Evolutionary conservation across 2,888 invertebrate genomes (phyloP), one percentile per base, ranked within the genome.

Genomic region (Capitulum mitella): DNA sequence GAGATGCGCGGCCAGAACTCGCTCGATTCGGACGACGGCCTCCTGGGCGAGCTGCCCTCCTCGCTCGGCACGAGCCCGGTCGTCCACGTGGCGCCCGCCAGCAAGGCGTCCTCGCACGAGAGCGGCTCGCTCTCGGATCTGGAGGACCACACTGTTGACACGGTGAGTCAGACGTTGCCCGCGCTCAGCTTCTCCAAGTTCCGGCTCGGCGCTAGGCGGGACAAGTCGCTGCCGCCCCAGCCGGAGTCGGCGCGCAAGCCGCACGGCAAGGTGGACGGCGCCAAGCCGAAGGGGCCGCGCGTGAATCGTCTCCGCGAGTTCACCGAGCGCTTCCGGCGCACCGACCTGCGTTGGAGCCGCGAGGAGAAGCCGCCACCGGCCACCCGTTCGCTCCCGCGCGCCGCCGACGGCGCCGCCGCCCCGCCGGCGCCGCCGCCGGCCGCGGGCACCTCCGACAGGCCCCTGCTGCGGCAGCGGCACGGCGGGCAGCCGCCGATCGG

Each of bases 41-140:
- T 26, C 22, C 16, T 16, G 10, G 70, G 26, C 3, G 40, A 40
- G 8, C 19, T 10, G 22, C 19, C 37, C 26, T 16, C 29, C 26
- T 37, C 70, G 40, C 70, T 58, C 37, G 40, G 37, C 37, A 26
- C 22, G 37, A 37, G 40, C 26, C 58, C 58, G 3, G 37, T 6
- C 37, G 26, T 19, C 22, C 70, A 26, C 10, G 10, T 70, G 26
- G 37, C 70, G 1, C 70, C 70, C 0, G 70, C 70, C 22, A 40
- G 70, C 26, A 37, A 37, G 26, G 70, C 70, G 8, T 37, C 70
- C 26, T 70, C 70, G 2, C 70, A 70, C 40, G 70, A 70, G 70
- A 70, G 70, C 16, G 70, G 70, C 40, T 70, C 40, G 8, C 70
- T 70, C 40, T 70, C 70, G 8, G 70, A 70, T 22, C 70, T 70